Evolutionary conservation across 2,113 vertebrate species (phyloP), one percentile per base, ranked within the genome.

Genomic region (Burhinus oedicnemus): DNA sequence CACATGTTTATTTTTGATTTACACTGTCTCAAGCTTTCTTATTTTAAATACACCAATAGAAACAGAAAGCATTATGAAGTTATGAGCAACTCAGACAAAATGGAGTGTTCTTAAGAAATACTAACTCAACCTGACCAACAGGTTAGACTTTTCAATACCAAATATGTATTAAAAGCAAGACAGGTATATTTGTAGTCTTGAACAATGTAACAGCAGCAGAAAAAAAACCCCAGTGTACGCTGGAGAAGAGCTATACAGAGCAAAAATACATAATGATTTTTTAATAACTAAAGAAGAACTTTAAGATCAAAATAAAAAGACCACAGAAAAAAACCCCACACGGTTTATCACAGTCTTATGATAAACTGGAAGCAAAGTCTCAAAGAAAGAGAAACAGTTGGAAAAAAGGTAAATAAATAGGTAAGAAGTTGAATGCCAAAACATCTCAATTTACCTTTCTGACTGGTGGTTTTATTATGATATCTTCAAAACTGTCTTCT

Each of bases 401-500:
- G 44, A 88, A 87, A 66, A 6, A 30, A 61, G 27, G 47, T 26
- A 71, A 76, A 83, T 57, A 83, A 62, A 49, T 1, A 71, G 17
- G 4, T 40, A 74, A 66, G 57, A 34, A 65, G 34, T 6, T 55
- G 58, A 93, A 91, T 38, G 55, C 21, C 29, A 72, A 45, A 68
- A n/a, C 12, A 94, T 66, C 57, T 49, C 65, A 44, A 14, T n/a
- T 96, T 98, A 99, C 99, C 99, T 99, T 99, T 98, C 99, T 98
- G 92, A 99, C 98, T 22, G 99, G 99, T 49, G 99, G 99, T 95
- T 99, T 99, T 92, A 98, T 99, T 95, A 99, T 98, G 92, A 99
- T 98, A 83, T 99, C 99, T 98, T 99, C 99, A 97, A 99, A 99
- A 97, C 95, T 98, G 98, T 99, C 99, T 26, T 99, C 99, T 96